Percentiles rank a stretch among this genome's conserved stretches.
These are phyloP conservation scores for Hexactinellida sp. DNA, from an alignment of 37 sponge, comb jelly and placozoan species.

Conservation along the genomic window DNA sequence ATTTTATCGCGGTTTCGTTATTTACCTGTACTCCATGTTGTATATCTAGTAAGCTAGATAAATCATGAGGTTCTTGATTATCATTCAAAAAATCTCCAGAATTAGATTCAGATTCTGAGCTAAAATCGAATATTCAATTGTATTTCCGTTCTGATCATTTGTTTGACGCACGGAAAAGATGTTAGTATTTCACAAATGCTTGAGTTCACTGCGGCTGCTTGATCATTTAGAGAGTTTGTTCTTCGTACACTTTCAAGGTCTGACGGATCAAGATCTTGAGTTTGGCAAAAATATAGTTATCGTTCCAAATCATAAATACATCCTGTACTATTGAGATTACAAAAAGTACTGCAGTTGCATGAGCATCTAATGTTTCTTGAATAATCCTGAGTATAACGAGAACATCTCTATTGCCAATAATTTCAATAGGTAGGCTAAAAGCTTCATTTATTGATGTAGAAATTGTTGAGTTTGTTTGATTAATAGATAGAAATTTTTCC, in stretches of 20 bases:
- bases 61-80: background rate
- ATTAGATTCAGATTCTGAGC: background rate
- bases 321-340: background rate
- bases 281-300: background rate
- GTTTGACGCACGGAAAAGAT: background rate
- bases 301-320: background rate
- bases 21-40: background rate
- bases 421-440: background rate
- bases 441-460: background rate
- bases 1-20: background rate
- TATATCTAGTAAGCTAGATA: background rate
- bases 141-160: background rate
- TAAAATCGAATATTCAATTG: background rate
- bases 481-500: background rate
- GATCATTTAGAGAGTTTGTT: background rate
- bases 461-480: background rate
- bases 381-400: background rate
- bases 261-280: background rate
- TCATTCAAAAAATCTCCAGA: background rate
- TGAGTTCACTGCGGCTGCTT: background rate
- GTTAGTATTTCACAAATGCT: background rate
- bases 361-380: background rate
- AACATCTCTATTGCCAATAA: background rate
- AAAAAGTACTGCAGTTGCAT: background rate
- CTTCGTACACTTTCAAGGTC: background rate